phyloP scores from a whole-genome alignment of 53 echinoderm and acorn worm species.

The Paelopatides confundens region DNA sequence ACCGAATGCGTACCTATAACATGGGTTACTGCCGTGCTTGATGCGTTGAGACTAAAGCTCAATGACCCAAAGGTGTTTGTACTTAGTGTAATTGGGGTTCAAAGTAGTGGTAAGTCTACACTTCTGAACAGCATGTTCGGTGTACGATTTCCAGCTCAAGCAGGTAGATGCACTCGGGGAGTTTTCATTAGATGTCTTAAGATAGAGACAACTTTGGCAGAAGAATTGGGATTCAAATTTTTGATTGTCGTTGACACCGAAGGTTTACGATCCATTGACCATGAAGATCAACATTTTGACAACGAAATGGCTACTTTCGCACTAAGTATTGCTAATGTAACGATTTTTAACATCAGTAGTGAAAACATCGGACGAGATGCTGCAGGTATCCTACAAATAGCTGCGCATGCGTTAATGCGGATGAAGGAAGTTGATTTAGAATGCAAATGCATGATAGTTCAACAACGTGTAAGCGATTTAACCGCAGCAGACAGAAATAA shows the following conservation, averaged over 20 bases:
- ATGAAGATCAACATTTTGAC: slow-evolving; percentile 11
- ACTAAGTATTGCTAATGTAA: slow-evolving; percentile 11
- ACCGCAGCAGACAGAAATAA: slow-evolving; percentile 14
- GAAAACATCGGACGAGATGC: slow-evolving; percentile 14
- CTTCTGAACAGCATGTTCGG: slow-evolving; percentile 35
- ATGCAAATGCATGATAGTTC: not conserved
- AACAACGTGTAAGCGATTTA: slow-evolving; percentile 10
- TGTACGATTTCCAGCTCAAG: slow-evolving; percentile 1
- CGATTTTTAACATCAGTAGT: not conserved
- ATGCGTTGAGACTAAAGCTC: not conserved
- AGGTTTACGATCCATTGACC: slow-evolving; percentile 20
- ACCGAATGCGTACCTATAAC: not conserved
- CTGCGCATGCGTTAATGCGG: slow-evolving; percentile 21
- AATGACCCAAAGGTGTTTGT: not conserved
- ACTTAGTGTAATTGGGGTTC: slow-evolving; percentile 13
- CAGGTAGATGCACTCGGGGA: slow-evolving; percentile 16
- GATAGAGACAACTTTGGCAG: not conserved
- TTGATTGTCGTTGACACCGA: slow-evolving; percentile 26
- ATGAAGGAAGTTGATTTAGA: slow-evolving; percentile 39
- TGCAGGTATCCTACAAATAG: slow-evolving; percentile 16
- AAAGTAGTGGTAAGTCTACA: slow-evolving; percentile 33
- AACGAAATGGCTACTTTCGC: slow-evolving; percentile 22
- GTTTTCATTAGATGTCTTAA: not conserved
- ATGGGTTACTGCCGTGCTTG: not conserved
- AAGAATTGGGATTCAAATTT: not conserved